These are phyloP conservation scores for Drosophila pullipes DNA, from an alignment of 2,888 invertebrate species.

Conservation along the genomic window DNA sequence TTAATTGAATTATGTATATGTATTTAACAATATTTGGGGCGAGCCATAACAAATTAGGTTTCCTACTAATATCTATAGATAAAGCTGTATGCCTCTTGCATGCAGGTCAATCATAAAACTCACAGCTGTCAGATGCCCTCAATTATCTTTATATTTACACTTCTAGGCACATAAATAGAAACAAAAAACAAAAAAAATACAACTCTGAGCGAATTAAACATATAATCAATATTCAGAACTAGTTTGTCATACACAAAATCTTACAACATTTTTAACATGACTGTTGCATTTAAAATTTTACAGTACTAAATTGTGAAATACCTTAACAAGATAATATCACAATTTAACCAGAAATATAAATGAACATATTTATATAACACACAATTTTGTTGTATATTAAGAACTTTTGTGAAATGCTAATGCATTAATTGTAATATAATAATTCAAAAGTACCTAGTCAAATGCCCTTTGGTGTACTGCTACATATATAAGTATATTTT, in stretches of 20 bases:
- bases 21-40: conserved; percentile 40
- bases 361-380: not conserved
- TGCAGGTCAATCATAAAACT: conserved; percentile 47
- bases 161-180: not conserved
- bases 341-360: not conserved
- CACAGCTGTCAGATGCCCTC: conserved; percentile 38
- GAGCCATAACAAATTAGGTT: conserved; percentile 47
- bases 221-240: not conserved
- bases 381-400: not conserved
- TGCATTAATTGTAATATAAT: not conserved
- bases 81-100: conserved; percentile 10
- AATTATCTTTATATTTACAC: conserved; percentile 23
- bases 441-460: not conserved
- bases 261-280: not conserved
- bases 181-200: not conserved
- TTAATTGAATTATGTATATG: conserved; percentile 49
- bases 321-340: not conserved
- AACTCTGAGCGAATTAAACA: not conserved
- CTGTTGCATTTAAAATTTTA: not conserved
- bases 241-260: not conserved
- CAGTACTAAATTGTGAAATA: not conserved
- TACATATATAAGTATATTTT: conserved; percentile 21
- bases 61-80: conserved; percentile 17
- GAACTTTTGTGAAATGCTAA: not conserved
- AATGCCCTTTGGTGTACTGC: not conserved